phyloP scores from a whole-genome alignment of 2,113 vertebrate genomes.

The Melanerpes formicivorus region DNA sequence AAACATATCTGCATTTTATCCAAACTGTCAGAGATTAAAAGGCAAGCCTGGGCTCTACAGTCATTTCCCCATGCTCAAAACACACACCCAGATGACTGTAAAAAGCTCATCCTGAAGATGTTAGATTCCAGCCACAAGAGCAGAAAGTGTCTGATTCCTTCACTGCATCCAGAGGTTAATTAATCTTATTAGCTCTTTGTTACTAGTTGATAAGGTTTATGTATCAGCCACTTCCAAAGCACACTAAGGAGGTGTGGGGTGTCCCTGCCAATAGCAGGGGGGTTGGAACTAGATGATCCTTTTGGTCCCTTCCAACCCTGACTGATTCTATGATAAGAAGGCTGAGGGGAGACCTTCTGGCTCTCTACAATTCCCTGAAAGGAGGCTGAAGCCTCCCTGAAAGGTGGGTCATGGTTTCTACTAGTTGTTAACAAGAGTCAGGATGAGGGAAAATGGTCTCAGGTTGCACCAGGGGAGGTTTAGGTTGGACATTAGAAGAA shows the following conservation, averaged over 20 bases:
- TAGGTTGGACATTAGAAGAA: too few relatives aligned
- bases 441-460: too few relatives aligned
- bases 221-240: neutral
- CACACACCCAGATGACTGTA: neutral
- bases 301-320: too few relatives aligned
- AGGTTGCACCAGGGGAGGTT: too few relatives aligned
- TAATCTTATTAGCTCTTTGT: constrained; percentile 1
- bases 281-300: too few relatives aligned
- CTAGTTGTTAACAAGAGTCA: too few relatives aligned
- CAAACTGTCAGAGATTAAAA: neutral
- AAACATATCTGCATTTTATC: neutral
- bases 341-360: too few relatives aligned
- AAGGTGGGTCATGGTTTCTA: too few relatives aligned
- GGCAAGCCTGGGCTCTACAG: neutral
- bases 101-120: neutral
- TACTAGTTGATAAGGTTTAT: constrained; percentile 5
- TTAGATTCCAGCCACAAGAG: neutral
- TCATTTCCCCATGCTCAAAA: neutral
- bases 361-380: too few relatives aligned
- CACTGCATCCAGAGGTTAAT: neutral
- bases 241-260: neutral
- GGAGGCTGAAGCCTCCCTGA: too few relatives aligned
- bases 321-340: too few relatives aligned
- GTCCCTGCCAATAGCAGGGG: too few relatives aligned
- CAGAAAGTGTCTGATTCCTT: neutral